phyloP scores from a whole-genome alignment of 2,797 vertebrate genomes.

The Microcaecilia unicolor region DNA sequence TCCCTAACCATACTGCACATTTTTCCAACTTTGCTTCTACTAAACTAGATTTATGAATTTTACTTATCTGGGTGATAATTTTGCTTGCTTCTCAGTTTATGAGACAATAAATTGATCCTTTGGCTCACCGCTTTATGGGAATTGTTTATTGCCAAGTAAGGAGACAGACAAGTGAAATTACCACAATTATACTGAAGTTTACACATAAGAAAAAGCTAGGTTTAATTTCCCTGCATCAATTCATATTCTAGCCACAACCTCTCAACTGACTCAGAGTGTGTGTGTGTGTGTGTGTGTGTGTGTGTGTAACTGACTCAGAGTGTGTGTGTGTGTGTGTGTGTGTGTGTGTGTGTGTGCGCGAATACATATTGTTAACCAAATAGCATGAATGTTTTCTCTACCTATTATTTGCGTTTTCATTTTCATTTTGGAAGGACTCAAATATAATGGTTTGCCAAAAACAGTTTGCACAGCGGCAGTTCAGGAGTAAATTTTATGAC shows the following conservation, averaged over 20 bases:
- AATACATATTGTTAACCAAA: too few relatives aligned
- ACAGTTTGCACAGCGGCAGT: too few relatives aligned
- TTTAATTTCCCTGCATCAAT: slow-evolving; percentile 33
- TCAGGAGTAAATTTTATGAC: too few relatives aligned
- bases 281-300: too few relatives aligned
- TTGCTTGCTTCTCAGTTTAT: slow-evolving; percentile 22
- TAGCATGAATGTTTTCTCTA: too few relatives aligned
- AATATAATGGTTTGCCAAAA: too few relatives aligned
- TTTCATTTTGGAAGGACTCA: too few relatives aligned
- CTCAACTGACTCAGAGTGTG: slow-evolving; percentile 19
- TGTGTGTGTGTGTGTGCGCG: too few relatives aligned
- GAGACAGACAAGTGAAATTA: slow-evolving; percentile 37
- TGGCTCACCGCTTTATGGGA: slow-evolving; percentile 36
- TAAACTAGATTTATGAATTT: slow-evolving; percentile 1
- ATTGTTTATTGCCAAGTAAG: slow-evolving; percentile 38
- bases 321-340: too few relatives aligned
- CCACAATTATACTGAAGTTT: slow-evolving; percentile 35
- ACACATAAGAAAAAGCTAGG: slow-evolving; percentile 31
- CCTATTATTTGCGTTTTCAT: too few relatives aligned
- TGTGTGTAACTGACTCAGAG: too few relatives aligned
- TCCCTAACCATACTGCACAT: slow-evolving; percentile 1
- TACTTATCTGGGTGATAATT: slow-evolving; percentile 24
- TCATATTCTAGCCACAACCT: slow-evolving; percentile 22
- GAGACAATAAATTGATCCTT: slow-evolving; percentile 27
- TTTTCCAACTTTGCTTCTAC: not conserved